Evolutionary conservation across 2,888 invertebrate species (phyloP), one percentile per base, ranked within the genome.

Genomic region (Thumatha senex): DNA sequence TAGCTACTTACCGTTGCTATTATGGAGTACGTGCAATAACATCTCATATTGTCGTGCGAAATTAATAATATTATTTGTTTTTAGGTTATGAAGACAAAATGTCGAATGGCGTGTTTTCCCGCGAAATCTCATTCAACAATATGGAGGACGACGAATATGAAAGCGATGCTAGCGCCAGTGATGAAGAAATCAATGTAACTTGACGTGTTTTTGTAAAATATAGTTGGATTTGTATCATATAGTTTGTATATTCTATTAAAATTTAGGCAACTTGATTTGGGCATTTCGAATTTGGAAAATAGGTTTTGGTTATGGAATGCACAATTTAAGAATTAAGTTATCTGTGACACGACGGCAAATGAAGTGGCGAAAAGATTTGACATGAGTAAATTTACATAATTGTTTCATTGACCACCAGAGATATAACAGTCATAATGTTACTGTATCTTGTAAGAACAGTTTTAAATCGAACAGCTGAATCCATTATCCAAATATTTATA

Each of bases 111-210:
- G 40, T 74, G 46, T 82, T 80, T 69, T 68, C 80, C 65, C 83
- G 89, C 58, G 88, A 88, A 39, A 56, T 62, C 34, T 40, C 63
- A 48, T 85, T 79, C 63, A 72, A 79, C 7, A 81, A 83, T 43
- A 82, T 84, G 66, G 90, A 89, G 8, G 91, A 90, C 9, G 89
- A 76, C 0, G 91, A 88, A 0, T 92, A 78, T 54, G 92, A 92
- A 30, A 92, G 89, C 56, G 93, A 93, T 53, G 93, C 92, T 40
- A 93, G 93, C 67, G 96, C 96, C 53, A 95, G 94, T 53, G 95
- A 96, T 72, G 96, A 96, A 74, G 96, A 97, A 81, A 97, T 97
- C 64, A 96, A 96, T 80, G 96, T 97, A 82, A 97, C 96, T 92
- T 96, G 96, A 96, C 96, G 75, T 87, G 87, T 81, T 86, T 86